Evolutionary conservation across 2,888 invertebrate genomes (phyloP).

Genomic region (Pherbina coryleti): DNA sequence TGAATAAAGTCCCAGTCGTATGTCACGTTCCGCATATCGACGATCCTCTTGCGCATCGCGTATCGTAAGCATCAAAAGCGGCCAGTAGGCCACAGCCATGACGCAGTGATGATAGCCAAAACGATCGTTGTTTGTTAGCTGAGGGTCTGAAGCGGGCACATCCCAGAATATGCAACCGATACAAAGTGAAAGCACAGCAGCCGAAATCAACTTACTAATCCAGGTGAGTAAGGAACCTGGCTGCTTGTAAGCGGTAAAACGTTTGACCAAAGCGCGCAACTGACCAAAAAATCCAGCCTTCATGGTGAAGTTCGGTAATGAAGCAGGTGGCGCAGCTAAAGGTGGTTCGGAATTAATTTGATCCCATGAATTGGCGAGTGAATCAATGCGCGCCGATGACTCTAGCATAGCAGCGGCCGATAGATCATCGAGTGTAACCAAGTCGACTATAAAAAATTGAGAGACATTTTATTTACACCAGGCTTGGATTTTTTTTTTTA

Average conservation of each 20-base stretch:
- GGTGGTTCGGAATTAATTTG: slow-evolving; percentile 70
- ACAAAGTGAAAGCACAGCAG: slow-evolving; percentile 85
- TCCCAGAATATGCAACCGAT: slow-evolving; percentile 93
- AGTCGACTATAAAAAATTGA: slow-evolving; percentile 78
- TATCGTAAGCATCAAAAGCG: slow-evolving; percentile 76
- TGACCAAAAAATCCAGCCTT: slow-evolving; percentile 79
- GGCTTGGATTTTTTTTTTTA: background rate
- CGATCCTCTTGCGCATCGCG: slow-evolving; percentile 70
- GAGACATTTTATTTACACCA: background rate
- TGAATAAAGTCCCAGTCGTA: slow-evolving; percentile 84
- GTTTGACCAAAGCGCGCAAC: slow-evolving; percentile 75
- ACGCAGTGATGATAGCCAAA: slow-evolving; percentile 89
- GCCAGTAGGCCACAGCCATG: slow-evolving; percentile 84
- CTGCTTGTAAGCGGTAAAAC: slow-evolving; percentile 80
- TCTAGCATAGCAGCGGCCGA: slow-evolving; percentile 95
- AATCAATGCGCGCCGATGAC: slow-evolving; percentile 92
- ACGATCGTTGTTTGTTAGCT: slow-evolving; percentile 81
- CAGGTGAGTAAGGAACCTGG: slow-evolving; percentile 86
- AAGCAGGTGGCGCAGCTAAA: slow-evolving; percentile 80
- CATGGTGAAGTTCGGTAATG: slow-evolving; percentile 77
- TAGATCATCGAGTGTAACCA: slow-evolving; percentile 92
- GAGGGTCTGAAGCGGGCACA: slow-evolving; percentile 81
- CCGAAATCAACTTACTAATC: slow-evolving; percentile 81
- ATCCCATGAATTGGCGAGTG: slow-evolving; percentile 81
- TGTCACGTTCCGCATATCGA: slow-evolving; percentile 82